Evolutionary conservation across 2,113 vertebrate genomes (phyloP), one percentile per base, ranked within the genome.

Genomic region (Bos javanicus): DNA sequence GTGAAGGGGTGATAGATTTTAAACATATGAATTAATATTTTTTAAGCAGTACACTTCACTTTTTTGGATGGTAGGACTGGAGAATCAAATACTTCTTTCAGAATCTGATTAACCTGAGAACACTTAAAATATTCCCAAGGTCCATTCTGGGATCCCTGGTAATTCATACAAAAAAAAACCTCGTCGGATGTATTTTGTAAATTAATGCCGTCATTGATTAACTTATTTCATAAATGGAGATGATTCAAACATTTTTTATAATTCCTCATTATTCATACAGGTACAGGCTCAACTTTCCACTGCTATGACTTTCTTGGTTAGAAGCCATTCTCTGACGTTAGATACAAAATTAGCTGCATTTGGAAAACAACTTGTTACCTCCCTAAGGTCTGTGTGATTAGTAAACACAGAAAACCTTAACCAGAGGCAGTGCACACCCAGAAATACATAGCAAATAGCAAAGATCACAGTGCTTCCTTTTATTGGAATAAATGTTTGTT

Each of bases 401-500:
- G 59, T 62, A 98, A 98, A 98, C 87, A 95, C 80, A 87, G 64
- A 92, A 85, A 94, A 87, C 19, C 36, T 71, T 91, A 87, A 54
- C 87, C 81, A 67, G 50, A 90, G 59, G 67, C 43, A 39, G 28
- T 12, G 12, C 28, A 39, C 1, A 59, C 90, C 87, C 95, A 95
- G 76, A 95, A 97, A 87, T 52, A 88, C 93, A 94, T 0, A 93
- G 96, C 91, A 94, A 97, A 97, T 12, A 97, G 46, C 90, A 95
- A 96, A 97, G 57, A 94, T 93, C 90, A 97, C 94, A 97, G 88
- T 76, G 78, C 39, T 43, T 86, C 71, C 87, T 96, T 98, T 97
- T 95, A 96, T 81, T 91, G 67, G 71, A 91, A 57, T 71, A 89
- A 94, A 94, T 97, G 94, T 98, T 97, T 95, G 95, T 93, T 94